Evolutionary conservation across 2,888 invertebrate genomes (phyloP).

Genomic region (Ptychoptera albimana): DNA sequence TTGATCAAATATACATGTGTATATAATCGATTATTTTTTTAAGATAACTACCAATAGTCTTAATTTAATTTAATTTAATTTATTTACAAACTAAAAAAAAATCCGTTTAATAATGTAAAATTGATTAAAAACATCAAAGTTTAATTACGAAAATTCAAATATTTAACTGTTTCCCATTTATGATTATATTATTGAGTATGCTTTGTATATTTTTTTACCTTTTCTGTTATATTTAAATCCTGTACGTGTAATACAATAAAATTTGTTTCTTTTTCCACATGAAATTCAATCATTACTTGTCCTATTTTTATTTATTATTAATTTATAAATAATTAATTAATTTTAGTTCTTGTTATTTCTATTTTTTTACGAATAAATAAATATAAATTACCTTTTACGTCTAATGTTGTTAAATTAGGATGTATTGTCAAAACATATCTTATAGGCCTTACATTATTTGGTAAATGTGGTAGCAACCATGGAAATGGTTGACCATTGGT

Average conservation of each 20-base stretch:
- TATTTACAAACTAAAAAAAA: too few relatives aligned
- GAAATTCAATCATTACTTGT: constrained; percentile 73
- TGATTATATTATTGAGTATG: not conserved
- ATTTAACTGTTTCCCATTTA: too few relatives aligned
- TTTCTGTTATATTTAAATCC: constrained; percentile 72
- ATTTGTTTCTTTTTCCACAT: constrained; percentile 62
- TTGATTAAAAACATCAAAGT: too few relatives aligned
- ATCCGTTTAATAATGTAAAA: too few relatives aligned
- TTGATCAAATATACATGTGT: not conserved
- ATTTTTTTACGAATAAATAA: not conserved
- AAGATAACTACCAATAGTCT: too few relatives aligned
- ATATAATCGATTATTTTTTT: not conserved
- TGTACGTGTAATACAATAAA: constrained; percentile 74
- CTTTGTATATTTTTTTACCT: constrained; percentile 30
- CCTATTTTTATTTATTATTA: constrained; percentile 32
- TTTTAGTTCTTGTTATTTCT: too few relatives aligned
- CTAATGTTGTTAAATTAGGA: constrained; percentile 80
- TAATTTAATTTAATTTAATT: too few relatives aligned
- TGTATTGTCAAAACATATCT: constrained; percentile 82
- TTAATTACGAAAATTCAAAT: too few relatives aligned
- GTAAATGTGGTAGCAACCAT: constrained; percentile 62
- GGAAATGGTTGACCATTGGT: constrained; percentile 62
- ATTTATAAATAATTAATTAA: too few relatives aligned
- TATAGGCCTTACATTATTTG: constrained; percentile 59
- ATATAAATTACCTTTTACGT: constrained; percentile 57